Conservation (phyloP, 2,888 invertebrate species). For the Syritta pipiens region DNA sequence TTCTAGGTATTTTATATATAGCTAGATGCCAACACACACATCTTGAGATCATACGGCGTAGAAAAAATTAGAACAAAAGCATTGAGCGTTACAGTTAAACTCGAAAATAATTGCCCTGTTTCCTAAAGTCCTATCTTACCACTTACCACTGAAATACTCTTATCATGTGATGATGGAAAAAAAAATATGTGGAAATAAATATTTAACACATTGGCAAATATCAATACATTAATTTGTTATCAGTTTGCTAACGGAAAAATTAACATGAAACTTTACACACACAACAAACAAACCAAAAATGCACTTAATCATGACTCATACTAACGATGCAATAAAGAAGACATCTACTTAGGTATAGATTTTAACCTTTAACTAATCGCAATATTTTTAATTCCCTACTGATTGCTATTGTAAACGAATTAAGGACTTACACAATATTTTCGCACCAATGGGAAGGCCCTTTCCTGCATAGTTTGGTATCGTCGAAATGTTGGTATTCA, state of each 20-base stretch:
- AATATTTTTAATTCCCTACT: too few relatives aligned
- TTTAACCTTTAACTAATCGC: too few relatives aligned
- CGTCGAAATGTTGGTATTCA: background rate
- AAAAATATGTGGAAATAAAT: background rate
- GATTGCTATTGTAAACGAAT: too few relatives aligned
- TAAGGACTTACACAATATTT: conserved; percentile 31
- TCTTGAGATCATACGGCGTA: too few relatives aligned
- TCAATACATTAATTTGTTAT: conserved; percentile 5
- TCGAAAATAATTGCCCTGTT: too few relatives aligned
- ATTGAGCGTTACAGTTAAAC: too few relatives aligned
- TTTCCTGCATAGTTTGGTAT: conserved; percentile 23
- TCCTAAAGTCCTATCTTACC: too few relatives aligned
- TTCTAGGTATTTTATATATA: too few relatives aligned
- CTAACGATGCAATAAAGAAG: background rate
- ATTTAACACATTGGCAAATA: conserved; percentile 3
- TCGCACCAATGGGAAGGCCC: conserved; percentile 44
- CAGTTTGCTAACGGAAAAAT: conserved; percentile 11
- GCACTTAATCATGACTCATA: conserved; percentile 15
- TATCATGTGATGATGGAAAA: background rate
- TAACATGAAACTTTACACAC: background rate
- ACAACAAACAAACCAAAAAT: background rate
- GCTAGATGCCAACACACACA: too few relatives aligned
- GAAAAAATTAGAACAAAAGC: too few relatives aligned
- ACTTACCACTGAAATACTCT: too few relatives aligned
- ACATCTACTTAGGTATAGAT: too few relatives aligned